Conservation (phyloP, 2,888 invertebrate species). For the Acrocyrtus sp. region DNA sequence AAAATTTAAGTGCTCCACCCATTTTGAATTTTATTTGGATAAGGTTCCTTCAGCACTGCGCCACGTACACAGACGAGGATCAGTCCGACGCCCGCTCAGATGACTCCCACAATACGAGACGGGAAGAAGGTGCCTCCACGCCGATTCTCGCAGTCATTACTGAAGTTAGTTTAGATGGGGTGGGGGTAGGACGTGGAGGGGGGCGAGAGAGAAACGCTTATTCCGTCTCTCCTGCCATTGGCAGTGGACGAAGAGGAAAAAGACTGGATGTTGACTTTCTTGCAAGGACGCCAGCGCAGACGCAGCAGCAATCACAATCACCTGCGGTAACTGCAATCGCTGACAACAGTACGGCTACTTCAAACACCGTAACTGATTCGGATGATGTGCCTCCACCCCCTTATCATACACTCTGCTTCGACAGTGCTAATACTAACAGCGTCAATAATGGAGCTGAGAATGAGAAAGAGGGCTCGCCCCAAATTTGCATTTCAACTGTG, state of each 20-base stretch:
- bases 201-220: conserved; percentile 12
- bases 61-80: conserved; percentile 33
- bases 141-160: conserved; percentile 7
- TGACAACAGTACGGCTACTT: conserved; percentile 4
- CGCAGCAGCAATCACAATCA: background rate
- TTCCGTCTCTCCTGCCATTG: conserved; percentile 5
- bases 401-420: conserved; percentile 39
- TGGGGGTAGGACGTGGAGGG: conserved; percentile 2
- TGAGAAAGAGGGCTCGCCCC: no score
- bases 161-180: background rate
- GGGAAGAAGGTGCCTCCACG: conserved; percentile 18
- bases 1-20: background rate
- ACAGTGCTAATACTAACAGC: no score
- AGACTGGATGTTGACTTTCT: conserved; percentile 37
- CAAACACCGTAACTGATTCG: background rate
- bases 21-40: background rate
- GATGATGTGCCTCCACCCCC: conserved; percentile 36
- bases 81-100: conserved; percentile 7
- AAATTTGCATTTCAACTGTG: no score
- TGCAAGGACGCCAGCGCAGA: no score
- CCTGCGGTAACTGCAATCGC: conserved; percentile 17
- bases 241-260: conserved; percentile 11
- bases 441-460: no score
- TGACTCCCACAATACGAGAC: conserved; percentile 4
- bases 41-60: conserved; percentile 43